phyloP scores from a whole-genome alignment of 2,888 invertebrate species.

The Beris chalybata region DNA sequence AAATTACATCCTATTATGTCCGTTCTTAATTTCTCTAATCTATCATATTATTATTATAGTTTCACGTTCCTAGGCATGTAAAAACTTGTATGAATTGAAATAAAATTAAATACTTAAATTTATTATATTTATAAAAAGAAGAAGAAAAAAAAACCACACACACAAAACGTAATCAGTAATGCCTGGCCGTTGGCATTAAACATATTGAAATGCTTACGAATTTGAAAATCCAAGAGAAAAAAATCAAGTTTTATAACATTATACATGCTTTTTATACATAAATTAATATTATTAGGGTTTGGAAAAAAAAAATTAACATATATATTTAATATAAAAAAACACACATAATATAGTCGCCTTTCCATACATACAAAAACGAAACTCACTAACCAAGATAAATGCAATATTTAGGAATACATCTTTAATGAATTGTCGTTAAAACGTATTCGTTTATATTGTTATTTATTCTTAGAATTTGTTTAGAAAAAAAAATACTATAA shows the following conservation, averaged over 20 bases:
- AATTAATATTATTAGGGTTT: slow-evolving; percentile 20
- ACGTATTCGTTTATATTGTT: slow-evolving; percentile 32
- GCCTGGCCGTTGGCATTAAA: slow-evolving; percentile 14
- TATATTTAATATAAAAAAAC: slow-evolving; percentile 21
- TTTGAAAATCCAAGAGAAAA: neutral
- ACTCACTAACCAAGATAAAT: slow-evolving; percentile 12
- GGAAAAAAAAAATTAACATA: slow-evolving; percentile 13
- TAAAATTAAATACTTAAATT: too few species aligned
- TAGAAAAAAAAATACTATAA: slow-evolving; percentile 37
- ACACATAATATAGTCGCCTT: slow-evolving; percentile 38
- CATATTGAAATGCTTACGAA: neutral
- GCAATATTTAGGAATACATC: slow-evolving; percentile 34
- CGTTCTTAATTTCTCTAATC: too few species aligned
- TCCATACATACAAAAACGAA: slow-evolving; percentile 34
- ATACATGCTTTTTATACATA: slow-evolving; percentile 39
- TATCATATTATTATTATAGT: too few species aligned
- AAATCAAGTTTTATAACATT: slow-evolving; percentile 37
- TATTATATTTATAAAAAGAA: too few species aligned
- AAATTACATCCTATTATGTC: too few species aligned
- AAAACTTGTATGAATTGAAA: too few species aligned
- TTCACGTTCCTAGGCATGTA: too few species aligned
- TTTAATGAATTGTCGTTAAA: slow-evolving; percentile 31
- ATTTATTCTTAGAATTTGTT: slow-evolving; percentile 21
- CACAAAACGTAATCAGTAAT: slow-evolving; percentile 8
- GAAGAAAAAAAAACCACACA: too few species aligned